phyloP scores from a whole-genome alignment of 2,888 invertebrate genomes.

The Cryptocephalus moraei region DNA sequence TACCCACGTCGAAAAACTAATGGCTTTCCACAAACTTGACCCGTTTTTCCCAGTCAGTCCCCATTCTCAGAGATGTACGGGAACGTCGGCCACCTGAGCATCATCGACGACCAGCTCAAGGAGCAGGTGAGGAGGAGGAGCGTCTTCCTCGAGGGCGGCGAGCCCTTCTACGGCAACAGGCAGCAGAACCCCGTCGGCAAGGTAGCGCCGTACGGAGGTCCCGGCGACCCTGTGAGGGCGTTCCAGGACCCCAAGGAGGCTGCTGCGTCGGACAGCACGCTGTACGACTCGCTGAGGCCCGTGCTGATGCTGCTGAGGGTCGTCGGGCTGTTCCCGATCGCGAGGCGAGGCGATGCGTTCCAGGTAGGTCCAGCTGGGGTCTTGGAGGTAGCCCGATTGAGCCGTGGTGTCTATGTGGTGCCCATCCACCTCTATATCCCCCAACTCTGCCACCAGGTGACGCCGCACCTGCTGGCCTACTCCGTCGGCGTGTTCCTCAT shows the following conservation, averaged over 20 bases:
- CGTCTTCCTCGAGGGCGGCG: conserved; percentile 29
- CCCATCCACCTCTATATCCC: too few relatives aligned
- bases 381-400: too few relatives aligned
- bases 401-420: too few relatives aligned
- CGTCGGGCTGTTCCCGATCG: conserved; percentile 54
- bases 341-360: conserved; percentile 39
- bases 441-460: conserved; percentile 33
- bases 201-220: conserved; percentile 23
- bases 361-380: too few relatives aligned
- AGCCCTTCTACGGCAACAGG: conserved; percentile 17
- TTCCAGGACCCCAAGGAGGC: conserved; percentile 7
- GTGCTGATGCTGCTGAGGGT: conserved; percentile 40
- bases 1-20: too few relatives aligned
- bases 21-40: too few relatives aligned
- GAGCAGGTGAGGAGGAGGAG: conserved; percentile 15
- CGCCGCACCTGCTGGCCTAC: conserved; percentile 49
- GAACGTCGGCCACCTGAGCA: conserved; percentile 5
- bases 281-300: conserved; percentile 36
- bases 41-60: too few relatives aligned
- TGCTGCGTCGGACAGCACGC: conserved; percentile 11
- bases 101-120: conserved; percentile 11
- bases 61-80: too few relatives aligned
- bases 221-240: conserved; percentile 11
- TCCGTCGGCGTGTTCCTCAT: conserved; percentile 42
- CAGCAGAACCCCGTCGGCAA: conserved; percentile 17